These are phyloP conservation scores for Berghia stephanieae DNA, from an alignment of 1,140 invertebrate species.

Conservation along the genomic window DNA sequence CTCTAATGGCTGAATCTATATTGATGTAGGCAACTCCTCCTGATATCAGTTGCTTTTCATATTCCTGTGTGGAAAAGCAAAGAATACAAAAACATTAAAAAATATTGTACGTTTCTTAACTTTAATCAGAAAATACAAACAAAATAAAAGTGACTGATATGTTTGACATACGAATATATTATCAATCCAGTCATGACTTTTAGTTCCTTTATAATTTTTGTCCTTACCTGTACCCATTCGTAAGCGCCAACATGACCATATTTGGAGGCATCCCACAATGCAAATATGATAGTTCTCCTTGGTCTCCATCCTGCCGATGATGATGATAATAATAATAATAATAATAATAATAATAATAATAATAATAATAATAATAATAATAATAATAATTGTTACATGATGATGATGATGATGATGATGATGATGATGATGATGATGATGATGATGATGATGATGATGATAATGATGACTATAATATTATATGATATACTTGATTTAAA, in stretches of 20 bases:
- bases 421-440: too few relatives aligned
- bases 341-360: too few relatives aligned
- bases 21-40: slow-evolving; percentile 62
- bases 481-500: too few relatives aligned
- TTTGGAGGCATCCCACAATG: slow-evolving; percentile 62
- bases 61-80: slow-evolving; percentile 45
- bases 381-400: too few relatives aligned
- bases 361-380: too few relatives aligned
- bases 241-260: slow-evolving; percentile 63
- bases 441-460: too few relatives aligned
- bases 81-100: neutral
- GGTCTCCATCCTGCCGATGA: slow-evolving; percentile 52
- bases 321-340: neutral
- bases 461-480: too few relatives aligned
- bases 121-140: neutral
- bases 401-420: too few relatives aligned
- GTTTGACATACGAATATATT: neutral
- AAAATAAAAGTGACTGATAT: neutral
- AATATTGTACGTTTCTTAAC: neutral
- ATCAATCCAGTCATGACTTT: neutral
- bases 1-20: slow-evolving; percentile 58
- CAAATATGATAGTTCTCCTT: slow-evolving; percentile 62
- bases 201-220: neutral
- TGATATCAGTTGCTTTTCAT: slow-evolving; percentile 50
- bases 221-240: slow-evolving; percentile 62